Conservation (phyloP, 2,797 vertebrate species). For the Benthosema pterotum region DNA sequence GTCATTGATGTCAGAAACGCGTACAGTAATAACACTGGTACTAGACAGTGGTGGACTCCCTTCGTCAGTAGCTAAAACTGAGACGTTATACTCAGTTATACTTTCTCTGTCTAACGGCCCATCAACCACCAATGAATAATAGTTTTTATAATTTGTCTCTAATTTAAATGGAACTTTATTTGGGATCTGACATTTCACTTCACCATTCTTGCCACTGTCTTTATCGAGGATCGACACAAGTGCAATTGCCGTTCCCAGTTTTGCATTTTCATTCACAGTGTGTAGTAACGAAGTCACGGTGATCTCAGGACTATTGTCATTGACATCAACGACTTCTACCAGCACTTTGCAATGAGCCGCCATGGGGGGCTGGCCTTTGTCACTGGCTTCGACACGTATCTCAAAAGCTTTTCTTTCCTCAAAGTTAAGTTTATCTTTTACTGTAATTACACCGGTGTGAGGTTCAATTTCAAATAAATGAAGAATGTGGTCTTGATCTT, state of each 20-base stretch:
- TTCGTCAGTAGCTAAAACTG: constrained; percentile 81
- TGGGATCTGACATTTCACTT: constrained; percentile 78
- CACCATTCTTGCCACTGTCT: constrained; percentile 85
- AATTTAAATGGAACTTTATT: constrained; percentile 82
- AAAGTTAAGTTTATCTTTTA: constrained; percentile 70
- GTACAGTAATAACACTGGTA: constrained; percentile 78
- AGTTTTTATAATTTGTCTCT: constrained; percentile 86
- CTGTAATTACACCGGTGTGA: constrained; percentile 60
- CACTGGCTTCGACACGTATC: constrained; percentile 73
- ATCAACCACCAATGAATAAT: constrained; percentile 86
- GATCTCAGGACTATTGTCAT: constrained; percentile 78
- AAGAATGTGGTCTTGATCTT: constrained; percentile 63
- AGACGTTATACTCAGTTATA: constrained; percentile 82
- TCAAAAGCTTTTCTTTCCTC: constrained; percentile 70
- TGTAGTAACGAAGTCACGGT: constrained; percentile 82
- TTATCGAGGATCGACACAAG: constrained; percentile 87
- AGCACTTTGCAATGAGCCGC: constrained; percentile 79
- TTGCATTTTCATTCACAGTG: constrained; percentile 84
- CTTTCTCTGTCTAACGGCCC: constrained; percentile 83
- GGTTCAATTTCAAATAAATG: constrained; percentile 72
- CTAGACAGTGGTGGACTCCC: constrained; percentile 84
- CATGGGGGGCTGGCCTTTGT: constrained; percentile 78
- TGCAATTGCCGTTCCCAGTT: constrained; percentile 82
- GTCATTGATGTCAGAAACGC: constrained; percentile 88
- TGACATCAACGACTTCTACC: constrained; percentile 78